Conservation (phyloP, 2,797 vertebrate species). For the Manis pentadactyla region DNA sequence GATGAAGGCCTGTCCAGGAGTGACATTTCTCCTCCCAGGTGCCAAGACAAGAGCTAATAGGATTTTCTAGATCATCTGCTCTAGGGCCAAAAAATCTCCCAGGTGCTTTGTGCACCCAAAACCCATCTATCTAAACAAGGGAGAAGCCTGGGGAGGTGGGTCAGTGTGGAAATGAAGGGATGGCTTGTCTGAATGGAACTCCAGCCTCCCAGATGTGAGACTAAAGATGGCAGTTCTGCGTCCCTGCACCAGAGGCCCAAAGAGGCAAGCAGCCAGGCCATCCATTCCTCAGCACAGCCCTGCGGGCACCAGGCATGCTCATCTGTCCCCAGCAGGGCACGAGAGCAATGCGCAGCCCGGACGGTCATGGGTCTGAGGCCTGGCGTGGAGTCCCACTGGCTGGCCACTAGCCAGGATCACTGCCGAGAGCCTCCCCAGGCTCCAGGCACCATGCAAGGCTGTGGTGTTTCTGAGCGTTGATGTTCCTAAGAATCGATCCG, state of each 20-base stretch:
- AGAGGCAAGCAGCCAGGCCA: background rate
- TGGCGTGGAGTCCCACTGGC: fast-evolving
- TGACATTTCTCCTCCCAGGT: background rate
- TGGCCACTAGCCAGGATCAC: background rate
- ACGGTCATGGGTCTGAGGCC: too few relatives aligned
- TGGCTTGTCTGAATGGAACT: background rate
- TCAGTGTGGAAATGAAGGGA: background rate
- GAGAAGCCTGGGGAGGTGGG: background rate
- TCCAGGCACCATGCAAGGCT: background rate
- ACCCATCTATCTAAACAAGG: fast-evolving
- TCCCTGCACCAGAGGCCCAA: background rate
- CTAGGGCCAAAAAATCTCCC: background rate
- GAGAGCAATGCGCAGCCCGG: fast-evolving
- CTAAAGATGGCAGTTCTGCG: fast-evolving
- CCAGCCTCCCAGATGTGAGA: background rate
- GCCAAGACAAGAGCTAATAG: background rate
- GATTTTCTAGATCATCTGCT: background rate
- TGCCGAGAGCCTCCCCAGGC: background rate
- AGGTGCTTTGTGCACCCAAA: background rate
- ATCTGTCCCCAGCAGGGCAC: background rate
- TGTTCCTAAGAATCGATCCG: background rate
- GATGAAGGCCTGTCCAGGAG: fast-evolving
- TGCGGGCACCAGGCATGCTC: fast-evolving
- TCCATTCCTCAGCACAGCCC: background rate
- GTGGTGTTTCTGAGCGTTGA: background rate